A percentile compares a stretch with the other conserved stretches of the same genome.
Conservation (phyloP, 92 coral and sea anemone genomes). For the Pocillopora grandis region DNA sequence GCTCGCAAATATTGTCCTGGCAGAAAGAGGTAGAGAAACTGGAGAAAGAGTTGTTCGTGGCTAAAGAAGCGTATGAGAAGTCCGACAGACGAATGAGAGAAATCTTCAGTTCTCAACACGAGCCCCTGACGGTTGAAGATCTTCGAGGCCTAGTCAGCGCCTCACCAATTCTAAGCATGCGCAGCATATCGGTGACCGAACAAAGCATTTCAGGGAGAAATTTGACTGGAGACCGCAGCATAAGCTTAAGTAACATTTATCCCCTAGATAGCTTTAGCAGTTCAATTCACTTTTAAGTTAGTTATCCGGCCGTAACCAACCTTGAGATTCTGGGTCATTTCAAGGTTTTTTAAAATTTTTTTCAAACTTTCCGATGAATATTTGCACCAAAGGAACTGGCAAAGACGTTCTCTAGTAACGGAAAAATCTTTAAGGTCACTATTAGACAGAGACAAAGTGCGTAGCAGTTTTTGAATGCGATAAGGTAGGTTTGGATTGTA, state of each 20-base stretch:
- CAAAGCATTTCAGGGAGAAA: background rate
- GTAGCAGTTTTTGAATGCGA: too few species aligned
- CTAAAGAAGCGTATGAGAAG: slow-evolving; percentile 35
- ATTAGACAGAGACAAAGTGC: too few species aligned
- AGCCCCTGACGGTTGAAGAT: slow-evolving; percentile 13
- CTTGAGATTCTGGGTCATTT: too few species aligned
- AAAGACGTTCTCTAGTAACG: too few species aligned
- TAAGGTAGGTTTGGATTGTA: too few species aligned
- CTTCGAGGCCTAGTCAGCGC: slow-evolving; percentile 20
- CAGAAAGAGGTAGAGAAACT: slow-evolving; percentile 61
- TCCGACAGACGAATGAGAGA: slow-evolving; percentile 33
- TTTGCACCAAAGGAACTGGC: too few species aligned
- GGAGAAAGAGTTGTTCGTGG: slow-evolving; percentile 47
- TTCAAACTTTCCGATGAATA: too few species aligned
- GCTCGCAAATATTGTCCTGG: slow-evolving; percentile 54
- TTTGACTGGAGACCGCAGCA: background rate
- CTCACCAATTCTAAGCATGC: background rate
- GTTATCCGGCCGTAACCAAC: background rate
- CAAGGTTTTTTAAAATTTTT: too few species aligned
- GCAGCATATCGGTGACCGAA: background rate
- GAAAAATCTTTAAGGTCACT: too few species aligned
- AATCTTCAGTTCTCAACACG: slow-evolving; percentile 17
- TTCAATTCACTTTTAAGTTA: background rate
- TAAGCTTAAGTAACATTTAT: slow-evolving; percentile 14
- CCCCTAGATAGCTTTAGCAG: background rate